Conservation (phyloP, 2,888 invertebrate species). For the Dicranocentrus wangi region DNA sequence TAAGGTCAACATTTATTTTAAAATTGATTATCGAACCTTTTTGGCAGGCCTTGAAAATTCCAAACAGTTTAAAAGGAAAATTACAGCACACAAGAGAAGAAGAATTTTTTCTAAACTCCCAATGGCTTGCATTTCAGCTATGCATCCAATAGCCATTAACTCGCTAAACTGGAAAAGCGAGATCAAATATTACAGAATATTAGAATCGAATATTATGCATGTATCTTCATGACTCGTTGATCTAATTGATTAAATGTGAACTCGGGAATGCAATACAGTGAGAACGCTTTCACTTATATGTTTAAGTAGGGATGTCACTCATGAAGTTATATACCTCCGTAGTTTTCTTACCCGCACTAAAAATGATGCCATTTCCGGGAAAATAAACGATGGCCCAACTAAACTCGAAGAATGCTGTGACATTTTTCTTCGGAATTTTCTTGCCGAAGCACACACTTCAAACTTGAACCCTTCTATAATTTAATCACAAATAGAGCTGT, state of each 20-base stretch:
- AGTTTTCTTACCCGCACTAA: constrained; percentile 50
- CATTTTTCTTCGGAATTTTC: too few relatives aligned
- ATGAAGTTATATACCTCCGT: too few relatives aligned
- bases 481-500: too few relatives aligned
- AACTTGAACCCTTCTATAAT: too few relatives aligned
- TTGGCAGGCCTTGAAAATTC: constrained; percentile 57
- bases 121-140: constrained; percentile 14
- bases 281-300: too few relatives aligned
- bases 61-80: constrained; percentile 56
- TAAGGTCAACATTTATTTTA: too few relatives aligned
- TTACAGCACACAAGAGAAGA: constrained; percentile 11
- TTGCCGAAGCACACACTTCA: too few relatives aligned
- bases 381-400: constrained; percentile 51
- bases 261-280: too few relatives aligned
- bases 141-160: constrained; percentile 47
- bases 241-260: too few relatives aligned
- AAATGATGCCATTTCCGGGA: constrained; percentile 60
- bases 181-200: too few relatives aligned
- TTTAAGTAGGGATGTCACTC: too few relatives aligned
- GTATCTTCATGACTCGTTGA: too few relatives aligned
- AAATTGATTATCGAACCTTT: constrained; percentile 32
- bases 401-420: not conserved
- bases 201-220: constrained; percentile 14
- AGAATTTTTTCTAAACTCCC: constrained; percentile 32
- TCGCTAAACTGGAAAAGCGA: constrained; percentile 42